Base-by-base conservation (phyloP, 2,888 invertebrate species). In the Cerceris rybyensis region DNA sequence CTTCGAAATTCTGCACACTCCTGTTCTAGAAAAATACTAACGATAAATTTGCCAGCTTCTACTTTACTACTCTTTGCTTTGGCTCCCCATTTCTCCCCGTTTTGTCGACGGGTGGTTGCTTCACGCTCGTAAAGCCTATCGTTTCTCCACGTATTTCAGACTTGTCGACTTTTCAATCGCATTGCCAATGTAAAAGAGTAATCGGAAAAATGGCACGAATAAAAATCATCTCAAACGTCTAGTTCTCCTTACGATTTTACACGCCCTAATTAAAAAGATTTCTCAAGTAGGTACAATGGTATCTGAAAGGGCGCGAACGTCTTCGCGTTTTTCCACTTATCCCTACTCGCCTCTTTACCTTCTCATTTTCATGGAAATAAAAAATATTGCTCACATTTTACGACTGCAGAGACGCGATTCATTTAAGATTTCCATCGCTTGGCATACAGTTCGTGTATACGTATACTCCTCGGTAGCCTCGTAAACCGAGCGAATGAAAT, bases 1-100 rank as follows among this genome's bases (percentile, higher is more conserved):
- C 57, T 61, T 54, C 63, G 66, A 66, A 65, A 73, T 71, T 68
- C 42, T 54, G 69, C 71, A 46, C 64, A 65, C 69, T 65, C n/a
- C 61, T 57, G 58, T 42, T 17, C 57, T 9, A 63, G 76, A 77
- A 80, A 84, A 81, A 84, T 84, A 82, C 75, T 80, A 78, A 80
- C 80, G 80, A 84, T 84, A 84, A 84, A 84, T 84, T 77, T 16
- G 54, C 58, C 55, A 66, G 46, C 59, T 59, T 57, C 61, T 66
- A 69, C 68, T 73, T 76, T 52, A 60, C 64, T 43, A 67, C 54
- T 43, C 14, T 54, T 7, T 50, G 43, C 57, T 49, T 46, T 2
- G 11, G 14, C 60, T 17, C 41, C 14, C 16, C 65, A 39, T 66
- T 50, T 39, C 55, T 42, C 16, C n/a, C n/a, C 39, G 42, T 50